Evolutionary conservation across 2,888 invertebrate genomes (phyloP).

Genomic region (Drosophila niveifrons): DNA sequence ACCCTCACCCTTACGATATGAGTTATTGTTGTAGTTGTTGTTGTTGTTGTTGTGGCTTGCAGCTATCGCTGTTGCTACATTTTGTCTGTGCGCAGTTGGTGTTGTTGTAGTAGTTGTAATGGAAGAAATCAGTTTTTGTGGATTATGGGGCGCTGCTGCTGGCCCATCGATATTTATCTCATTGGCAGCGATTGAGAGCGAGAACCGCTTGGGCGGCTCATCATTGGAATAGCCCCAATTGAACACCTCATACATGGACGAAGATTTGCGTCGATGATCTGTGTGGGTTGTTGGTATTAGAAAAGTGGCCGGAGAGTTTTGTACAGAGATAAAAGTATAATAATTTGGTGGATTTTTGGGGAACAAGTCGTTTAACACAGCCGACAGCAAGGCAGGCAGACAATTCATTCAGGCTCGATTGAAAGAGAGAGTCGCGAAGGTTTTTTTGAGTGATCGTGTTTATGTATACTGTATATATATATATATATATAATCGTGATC

Average conservation of each 20-base stretch:
- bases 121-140: conserved; percentile 54
- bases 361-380: conserved; percentile 28
- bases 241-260: conserved; percentile 91
- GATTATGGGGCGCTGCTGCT: conserved; percentile 49
- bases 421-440: background rate
- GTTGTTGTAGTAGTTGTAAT: conserved; percentile 52
- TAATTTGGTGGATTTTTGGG: conserved; percentile 11
- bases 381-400: conserved; percentile 27
- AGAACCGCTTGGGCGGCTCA: conserved; percentile 85
- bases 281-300: conserved; percentile 36
- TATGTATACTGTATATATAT: background rate
- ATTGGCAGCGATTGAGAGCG: conserved; percentile 84
- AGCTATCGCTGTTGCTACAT: conserved; percentile 63
- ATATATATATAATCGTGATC: conserved; percentile 16
- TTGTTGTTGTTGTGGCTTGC: conserved; percentile 61
- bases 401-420: conserved; percentile 6
- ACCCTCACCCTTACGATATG: conserved; percentile 85
- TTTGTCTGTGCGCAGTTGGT: conserved; percentile 81
- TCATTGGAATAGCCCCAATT: conserved; percentile 87
- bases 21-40: conserved; percentile 57
- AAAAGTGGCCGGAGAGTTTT: conserved; percentile 20
- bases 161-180: conserved; percentile 86
- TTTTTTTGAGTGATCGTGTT: background rate
- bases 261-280: conserved; percentile 87
- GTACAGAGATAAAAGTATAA: conserved; percentile 29